Conservation (phyloP, 2,797 vertebrate genomes). For the Lateolabrax maculatus region DNA sequence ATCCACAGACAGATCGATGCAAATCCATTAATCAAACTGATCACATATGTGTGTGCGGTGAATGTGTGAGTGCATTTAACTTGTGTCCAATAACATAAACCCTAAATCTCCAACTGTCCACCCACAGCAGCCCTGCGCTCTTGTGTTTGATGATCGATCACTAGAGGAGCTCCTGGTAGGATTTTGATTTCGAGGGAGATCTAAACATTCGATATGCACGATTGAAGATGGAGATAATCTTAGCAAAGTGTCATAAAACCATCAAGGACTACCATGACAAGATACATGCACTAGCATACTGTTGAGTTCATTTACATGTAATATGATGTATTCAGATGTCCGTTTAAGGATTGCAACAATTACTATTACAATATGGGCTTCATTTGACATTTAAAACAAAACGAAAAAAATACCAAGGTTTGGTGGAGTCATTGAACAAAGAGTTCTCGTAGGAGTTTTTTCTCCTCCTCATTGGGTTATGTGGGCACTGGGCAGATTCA, state of each 20-base stretch:
- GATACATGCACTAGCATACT: neutral
- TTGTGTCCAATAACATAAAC: constrained; percentile 58
- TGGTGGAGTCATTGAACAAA: neutral
- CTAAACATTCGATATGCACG: constrained; percentile 55
- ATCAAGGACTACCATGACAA: neutral
- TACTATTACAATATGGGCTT: neutral
- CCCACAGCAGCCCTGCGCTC: constrained; percentile 38
- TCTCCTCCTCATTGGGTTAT: neutral
- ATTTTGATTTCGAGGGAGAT: constrained; percentile 66
- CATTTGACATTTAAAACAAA: neutral
- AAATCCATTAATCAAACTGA: constrained; percentile 69
- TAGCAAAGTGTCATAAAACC: constrained; percentile 37
- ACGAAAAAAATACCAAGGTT: neutral
- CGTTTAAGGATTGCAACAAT: neutral
- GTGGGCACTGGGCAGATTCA: constrained; percentile 19
- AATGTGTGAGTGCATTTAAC: constrained; percentile 40
- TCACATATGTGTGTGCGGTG: neutral
- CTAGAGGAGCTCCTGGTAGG: constrained; percentile 39
- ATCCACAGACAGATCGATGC: constrained; percentile 65
- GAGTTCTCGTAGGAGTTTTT: constrained; percentile 1
- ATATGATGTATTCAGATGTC: neutral
- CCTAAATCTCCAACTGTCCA: constrained; percentile 62
- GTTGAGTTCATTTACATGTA: neutral
- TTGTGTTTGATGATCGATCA: constrained; percentile 63
- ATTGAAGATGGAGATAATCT: constrained; percentile 48